Base-by-base conservation (phyloP, 2,113 vertebrate genomes). In the Tachysurus vachellii region DNA sequence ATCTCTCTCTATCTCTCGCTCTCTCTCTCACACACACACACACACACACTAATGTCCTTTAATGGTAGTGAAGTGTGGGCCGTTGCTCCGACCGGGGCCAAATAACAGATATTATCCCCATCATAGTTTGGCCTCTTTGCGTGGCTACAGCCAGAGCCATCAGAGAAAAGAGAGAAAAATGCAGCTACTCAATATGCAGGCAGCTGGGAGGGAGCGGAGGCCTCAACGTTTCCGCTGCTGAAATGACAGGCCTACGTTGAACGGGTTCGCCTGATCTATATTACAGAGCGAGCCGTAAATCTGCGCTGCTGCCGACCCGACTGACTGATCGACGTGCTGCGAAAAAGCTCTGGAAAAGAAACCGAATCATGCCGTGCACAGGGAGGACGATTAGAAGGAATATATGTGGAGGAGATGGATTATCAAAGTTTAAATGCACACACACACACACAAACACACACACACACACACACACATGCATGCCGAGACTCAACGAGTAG, bases 101-200 rank as follows among this genome's bases (percentile, higher is more conserved):
- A 90, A 91, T 89, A 86, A 90, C 89, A 88, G 87, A 89, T 87
- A 90, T 91, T 84, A 89, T 91, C 88, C 89, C 87, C 88, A 87
- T 89, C 86, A 84, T 88, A 88, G 89, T 88, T 84, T 91, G 81
- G 85, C 85, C 89, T 89, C 85, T 89, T 76, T 86, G 89, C 59
- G 9, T 73, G 80, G 86, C 75, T 83, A 82, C 47, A 86, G 81
- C 84, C 16, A 73, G 80, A 81, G 89, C 84, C 85, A 88, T 89
- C 90, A 88, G 81, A 87, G 85, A 26, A 75, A 71, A 54, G 50
- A 57, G 82, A 81, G 64, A 85, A 85, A 88, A 84, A 90, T 59
- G 61, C 79, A 88, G 86, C 56, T 84, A 91, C 85, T 89, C 79
- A 42, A 91, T 89, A 88, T 70, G 44, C 26, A 79, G 50, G 70